phyloP scores from a whole-genome alignment of 1,140 invertebrate species.

The Papilio xuthus region DNA sequence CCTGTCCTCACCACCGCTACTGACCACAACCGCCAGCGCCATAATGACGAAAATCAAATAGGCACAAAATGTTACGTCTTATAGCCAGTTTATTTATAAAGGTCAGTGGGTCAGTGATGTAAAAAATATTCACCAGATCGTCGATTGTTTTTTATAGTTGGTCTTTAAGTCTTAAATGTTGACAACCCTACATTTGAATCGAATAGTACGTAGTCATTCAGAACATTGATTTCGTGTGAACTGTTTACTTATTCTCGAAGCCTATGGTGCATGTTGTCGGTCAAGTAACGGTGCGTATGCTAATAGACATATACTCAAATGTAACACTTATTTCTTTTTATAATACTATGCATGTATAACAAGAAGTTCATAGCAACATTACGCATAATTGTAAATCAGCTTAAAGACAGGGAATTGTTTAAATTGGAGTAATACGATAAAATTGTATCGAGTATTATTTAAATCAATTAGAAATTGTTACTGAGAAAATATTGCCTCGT shows the following conservation, averaged over 20 bases:
- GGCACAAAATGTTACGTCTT: too few relatives aligned
- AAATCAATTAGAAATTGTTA: too few relatives aligned
- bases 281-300: constrained; percentile 1
- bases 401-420: too few relatives aligned
- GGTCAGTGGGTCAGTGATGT: too few relatives aligned
- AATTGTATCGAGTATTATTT: too few relatives aligned
- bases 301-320: constrained; percentile 5
- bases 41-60: too few relatives aligned
- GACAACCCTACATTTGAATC: background rate
- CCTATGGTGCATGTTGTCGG: background rate
- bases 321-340: constrained; percentile 1
- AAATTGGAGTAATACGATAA: too few relatives aligned
- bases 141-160: background rate
- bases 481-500: too few relatives aligned
- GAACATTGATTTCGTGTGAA: background rate
- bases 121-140: background rate
- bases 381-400: background rate
- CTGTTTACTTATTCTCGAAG: background rate
- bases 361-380: background rate
- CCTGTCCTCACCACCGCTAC: too few relatives aligned
- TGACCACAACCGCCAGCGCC: too few relatives aligned
- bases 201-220: background rate
- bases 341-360: background rate
- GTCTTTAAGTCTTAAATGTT: background rate
- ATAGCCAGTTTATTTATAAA: too few relatives aligned